Evolutionary conservation across 2,888 invertebrate genomes (phyloP).

Genomic region (Parapristionchus giblindavisi): DNA sequence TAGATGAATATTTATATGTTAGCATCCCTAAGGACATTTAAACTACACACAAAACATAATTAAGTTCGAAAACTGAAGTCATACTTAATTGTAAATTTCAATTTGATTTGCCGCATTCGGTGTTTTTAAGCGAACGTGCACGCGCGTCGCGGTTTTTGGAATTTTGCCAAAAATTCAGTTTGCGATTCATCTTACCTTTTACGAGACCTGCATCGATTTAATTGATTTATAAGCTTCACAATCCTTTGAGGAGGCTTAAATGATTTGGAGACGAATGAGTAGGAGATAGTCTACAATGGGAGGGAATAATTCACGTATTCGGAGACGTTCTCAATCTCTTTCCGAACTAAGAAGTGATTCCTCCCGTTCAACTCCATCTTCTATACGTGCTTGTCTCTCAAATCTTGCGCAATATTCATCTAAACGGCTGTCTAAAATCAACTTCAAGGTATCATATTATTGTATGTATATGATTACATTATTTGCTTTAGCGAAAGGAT

Average conservation of each 20-base stretch:
- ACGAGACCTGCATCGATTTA: not conserved
- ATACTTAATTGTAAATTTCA: too few relatives aligned
- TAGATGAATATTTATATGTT: too few relatives aligned
- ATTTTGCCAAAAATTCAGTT: slow-evolving; percentile 26
- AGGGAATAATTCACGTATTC: not conserved
- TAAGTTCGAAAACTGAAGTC: not conserved
- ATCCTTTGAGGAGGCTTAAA: too few relatives aligned
- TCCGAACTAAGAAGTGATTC: slow-evolving; percentile 17
- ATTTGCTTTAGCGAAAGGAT: slow-evolving; percentile 27
- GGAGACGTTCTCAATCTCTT: slow-evolving; percentile 13
- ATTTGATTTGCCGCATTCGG: too few relatives aligned
- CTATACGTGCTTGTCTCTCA: slow-evolving; percentile 21
- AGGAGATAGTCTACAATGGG: slow-evolving; percentile 1
- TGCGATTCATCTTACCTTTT: not conserved
- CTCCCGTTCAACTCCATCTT: slow-evolving; percentile 15
- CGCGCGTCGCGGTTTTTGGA: slow-evolving; percentile 11
- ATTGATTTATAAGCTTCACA: not conserved
- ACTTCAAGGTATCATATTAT: slow-evolving; percentile 33
- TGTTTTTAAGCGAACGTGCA: not conserved
- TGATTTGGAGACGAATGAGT: not conserved
- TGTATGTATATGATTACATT: not conserved
- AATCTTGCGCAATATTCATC: slow-evolving; percentile 33
- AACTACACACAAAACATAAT: too few relatives aligned
- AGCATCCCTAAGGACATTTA: too few relatives aligned
- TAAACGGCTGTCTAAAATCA: slow-evolving; percentile 32